Base-by-base conservation (phyloP, 2,888 invertebrate species). In the Torymus aiolomorphi region DNA sequence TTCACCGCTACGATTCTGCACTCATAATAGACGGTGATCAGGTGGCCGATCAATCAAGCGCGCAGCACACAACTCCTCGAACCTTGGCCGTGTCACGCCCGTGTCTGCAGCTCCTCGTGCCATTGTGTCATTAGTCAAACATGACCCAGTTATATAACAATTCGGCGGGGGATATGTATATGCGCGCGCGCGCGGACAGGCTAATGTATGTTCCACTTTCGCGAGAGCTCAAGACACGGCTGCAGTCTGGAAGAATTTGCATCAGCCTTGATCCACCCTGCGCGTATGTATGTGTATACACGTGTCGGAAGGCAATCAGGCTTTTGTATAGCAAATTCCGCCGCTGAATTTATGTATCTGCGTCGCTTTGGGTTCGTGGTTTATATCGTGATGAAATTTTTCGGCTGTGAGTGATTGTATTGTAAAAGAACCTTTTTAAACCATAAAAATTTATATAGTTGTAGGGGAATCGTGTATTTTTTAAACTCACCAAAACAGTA, bases 41-140 rank as follows among this genome's bases (percentile, higher is more conserved):
- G 61, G 61, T 65, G 66, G 75, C 66, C 75, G 71, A 80, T 80
- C 65, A 57, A 66, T 80, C 71, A 76, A n/a, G n/a, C n/a, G n/a
- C n/a, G n/a, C 31, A 24, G 24, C 20, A n/a, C 16, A 62, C 8
- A 13, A 59, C 18, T 3, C 8, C 8, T 51, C 8, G 54, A 59
- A 63, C 70, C 74, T 74, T 75, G 63, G 70, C 59, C 63, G 61
- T 56, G 61, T n/a, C 5, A 14, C 14, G 57, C 49, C 49, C 11
- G 42, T 2, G 52, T 4, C 24, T 16, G 18, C 59, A 24, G 52
- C 20, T 31, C 59, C 51, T 57, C 65, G 24, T 20, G 57, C 54
- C 71, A 59, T 14, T 12, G 20, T 54, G 13, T 56, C 71, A 78
- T 78, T 70, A 63, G 74, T 78, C 63, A 78, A 74, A 56, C 18